Evolutionary conservation across 2,888 invertebrate species (phyloP), one percentile per base, ranked within the genome.

Genomic region (Torymus tubicola): DNA sequence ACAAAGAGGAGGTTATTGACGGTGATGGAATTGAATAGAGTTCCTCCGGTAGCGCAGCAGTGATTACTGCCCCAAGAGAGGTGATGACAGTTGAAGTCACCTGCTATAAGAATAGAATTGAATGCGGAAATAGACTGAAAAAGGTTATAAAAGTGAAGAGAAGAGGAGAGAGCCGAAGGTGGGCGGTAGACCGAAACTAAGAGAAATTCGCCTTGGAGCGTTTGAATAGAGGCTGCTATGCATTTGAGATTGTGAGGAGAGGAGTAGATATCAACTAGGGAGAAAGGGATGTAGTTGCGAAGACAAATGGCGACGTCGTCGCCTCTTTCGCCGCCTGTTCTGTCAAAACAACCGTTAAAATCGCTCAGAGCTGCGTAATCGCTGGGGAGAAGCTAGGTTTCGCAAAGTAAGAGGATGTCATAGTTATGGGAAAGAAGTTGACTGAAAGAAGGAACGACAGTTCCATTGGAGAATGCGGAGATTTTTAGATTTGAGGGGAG

Each of bases 261-360:
- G 58, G 58, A 16, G 52, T 68, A 57, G 2, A 16, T 12, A 52
- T 42, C 11, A 1, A 50, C 31, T 12, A 24, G 24, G 0, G 57
- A 55, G 52, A 78, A 81, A 50, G 24, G 16, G 2, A 81, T 42
- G n/a, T 50, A 57, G 4, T 74, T 67, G 42, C 16, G 60, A 0
- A 80, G 31, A 4, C 42, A 50, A 10, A 80, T 69, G 14, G 50
- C 61, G 2, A 58, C 64, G 8, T 74, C 80, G n/a, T 74, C 80
- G 13, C 63, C 72, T 50, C 3, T 64, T 21, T 21, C n/a, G n/a
- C n/a, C n/a, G n/a, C n/a, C n/a, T n/a, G n/a, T n/a, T n/a, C n/a
- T n/a, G n/a, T n/a, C n/a, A n/a, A n/a, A n/a, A n/a, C n/a, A n/a
- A n/a, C n/a, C n/a, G n/a, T n/a, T n/a, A n/a, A n/a, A n/a, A n/a